Evolutionary conservation across 2,797 vertebrate species (phyloP).

Genomic region (Brotogeris chrysoptera): DNA sequence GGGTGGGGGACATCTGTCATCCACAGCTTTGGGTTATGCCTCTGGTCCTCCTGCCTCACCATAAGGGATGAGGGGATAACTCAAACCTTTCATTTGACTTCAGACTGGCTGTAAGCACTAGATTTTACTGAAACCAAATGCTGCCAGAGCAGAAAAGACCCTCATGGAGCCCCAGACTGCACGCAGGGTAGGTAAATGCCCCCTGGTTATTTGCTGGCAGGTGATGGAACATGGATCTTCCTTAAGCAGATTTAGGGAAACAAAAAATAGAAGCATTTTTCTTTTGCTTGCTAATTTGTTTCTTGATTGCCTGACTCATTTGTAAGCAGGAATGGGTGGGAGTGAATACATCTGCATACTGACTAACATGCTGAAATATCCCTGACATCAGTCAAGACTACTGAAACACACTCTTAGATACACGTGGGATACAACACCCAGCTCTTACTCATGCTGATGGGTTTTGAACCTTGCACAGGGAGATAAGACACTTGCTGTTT

Average conservation of each 20-base stretch:
- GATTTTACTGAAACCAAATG: neutral
- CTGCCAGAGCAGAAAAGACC: neutral
- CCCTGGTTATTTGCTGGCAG: neutral
- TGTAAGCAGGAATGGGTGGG: neutral
- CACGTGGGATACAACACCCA: fast-evolving
- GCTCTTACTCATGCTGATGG: fast-evolving
- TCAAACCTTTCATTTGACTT: fast-evolving
- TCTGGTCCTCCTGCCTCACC: neutral
- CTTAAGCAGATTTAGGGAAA: neutral
- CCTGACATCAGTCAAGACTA: neutral
- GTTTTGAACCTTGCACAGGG: neutral
- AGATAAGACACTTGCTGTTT: fast-evolving
- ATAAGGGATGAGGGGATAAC: neutral
- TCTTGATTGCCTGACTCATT: neutral
- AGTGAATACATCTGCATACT: neutral
- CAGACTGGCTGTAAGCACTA: fast-evolving
- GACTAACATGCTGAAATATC: neutral
- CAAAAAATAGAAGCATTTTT: neutral
- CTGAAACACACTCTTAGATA: neutral
- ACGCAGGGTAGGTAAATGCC: neutral
- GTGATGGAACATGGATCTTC: neutral
- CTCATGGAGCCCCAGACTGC: fast-evolving
- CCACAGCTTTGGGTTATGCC: fast-evolving
- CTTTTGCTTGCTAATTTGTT: neutral
- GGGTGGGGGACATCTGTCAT: neutral